These are phyloP conservation scores for Penaeus monodon DNA, from an alignment of 2,888 invertebrate genomes.

Conservation along the genomic window DNA sequence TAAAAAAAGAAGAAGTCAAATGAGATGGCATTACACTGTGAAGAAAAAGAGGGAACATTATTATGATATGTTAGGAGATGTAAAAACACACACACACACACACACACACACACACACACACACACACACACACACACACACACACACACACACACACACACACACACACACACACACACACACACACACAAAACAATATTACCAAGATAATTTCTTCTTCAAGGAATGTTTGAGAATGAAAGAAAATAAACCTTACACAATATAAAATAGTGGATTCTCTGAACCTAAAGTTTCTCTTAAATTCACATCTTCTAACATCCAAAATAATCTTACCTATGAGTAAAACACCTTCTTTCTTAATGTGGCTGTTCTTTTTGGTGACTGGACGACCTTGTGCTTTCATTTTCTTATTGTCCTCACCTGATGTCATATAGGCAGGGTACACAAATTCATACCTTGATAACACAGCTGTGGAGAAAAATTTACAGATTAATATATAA, in stretches of 20 bases:
- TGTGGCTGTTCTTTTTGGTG: constrained; percentile 38
- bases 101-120: too few species aligned
- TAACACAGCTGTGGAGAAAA: constrained; percentile 57
- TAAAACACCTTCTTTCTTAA: constrained; percentile 50
- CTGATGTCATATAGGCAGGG: constrained; percentile 29
- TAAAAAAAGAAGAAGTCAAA: too few species aligned
- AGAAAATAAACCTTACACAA: too few species aligned
- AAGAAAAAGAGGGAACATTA: neutral
- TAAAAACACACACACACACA: too few species aligned
- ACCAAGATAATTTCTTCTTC: too few species aligned
- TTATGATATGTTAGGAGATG: too few species aligned
- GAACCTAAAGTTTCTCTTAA: neutral
- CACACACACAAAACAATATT: too few species aligned
- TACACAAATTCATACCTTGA: constrained; percentile 60
- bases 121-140: too few species aligned
- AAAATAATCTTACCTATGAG: constrained; percentile 54
- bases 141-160: too few species aligned
- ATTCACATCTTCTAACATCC: neutral
- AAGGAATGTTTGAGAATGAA: too few species aligned
- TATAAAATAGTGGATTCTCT: neutral
- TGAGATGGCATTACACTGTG: too few species aligned
- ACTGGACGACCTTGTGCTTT: constrained; percentile 48
- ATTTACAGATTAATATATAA: neutral
- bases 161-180: too few species aligned
- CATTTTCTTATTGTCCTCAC: neutral